Conservation (phyloP, 1,140 invertebrate species). For the Pachypsylla venusta region DNA sequence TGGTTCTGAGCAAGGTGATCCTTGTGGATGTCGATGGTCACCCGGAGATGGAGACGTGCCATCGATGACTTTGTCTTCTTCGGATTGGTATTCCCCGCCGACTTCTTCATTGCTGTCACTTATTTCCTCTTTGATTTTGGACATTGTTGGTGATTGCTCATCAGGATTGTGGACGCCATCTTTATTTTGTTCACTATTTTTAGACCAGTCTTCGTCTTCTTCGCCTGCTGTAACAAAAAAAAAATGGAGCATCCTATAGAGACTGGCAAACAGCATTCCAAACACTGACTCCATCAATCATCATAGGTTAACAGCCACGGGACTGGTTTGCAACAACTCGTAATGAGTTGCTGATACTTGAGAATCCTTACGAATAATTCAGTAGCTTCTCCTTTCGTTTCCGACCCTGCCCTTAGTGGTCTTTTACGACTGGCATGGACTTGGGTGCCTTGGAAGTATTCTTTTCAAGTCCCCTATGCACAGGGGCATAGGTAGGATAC, state of each 20-base stretch:
- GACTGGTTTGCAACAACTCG: too few relatives aligned
- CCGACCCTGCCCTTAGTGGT: too few relatives aligned
- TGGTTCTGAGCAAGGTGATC: constrained; percentile 28
- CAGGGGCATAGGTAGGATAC: too few relatives aligned
- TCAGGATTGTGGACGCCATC: neutral
- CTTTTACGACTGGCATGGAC: too few relatives aligned
- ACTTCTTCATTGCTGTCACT: neutral
- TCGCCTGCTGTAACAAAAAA: constrained; percentile 8
- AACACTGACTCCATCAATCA: too few relatives aligned
- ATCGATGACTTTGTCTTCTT: neutral
- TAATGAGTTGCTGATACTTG: too few relatives aligned
- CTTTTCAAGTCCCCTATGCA: too few relatives aligned
- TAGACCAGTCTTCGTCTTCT: constrained; percentile 4
- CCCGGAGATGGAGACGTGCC: neutral
- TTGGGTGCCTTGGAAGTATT: too few relatives aligned
- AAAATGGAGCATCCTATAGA: neutral
- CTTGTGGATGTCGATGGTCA: constrained; percentile 20
- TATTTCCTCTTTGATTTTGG: neutral
- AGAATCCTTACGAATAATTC: too few relatives aligned
- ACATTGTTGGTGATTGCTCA: neutral
- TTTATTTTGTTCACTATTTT: neutral
- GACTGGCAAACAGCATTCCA: too few relatives aligned
- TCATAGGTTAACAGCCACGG: too few relatives aligned
- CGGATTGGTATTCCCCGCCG: neutral
- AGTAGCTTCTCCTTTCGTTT: too few relatives aligned